Conservation (phyloP, 2,113 vertebrate species). For the Malurus melanocephalus region DNA sequence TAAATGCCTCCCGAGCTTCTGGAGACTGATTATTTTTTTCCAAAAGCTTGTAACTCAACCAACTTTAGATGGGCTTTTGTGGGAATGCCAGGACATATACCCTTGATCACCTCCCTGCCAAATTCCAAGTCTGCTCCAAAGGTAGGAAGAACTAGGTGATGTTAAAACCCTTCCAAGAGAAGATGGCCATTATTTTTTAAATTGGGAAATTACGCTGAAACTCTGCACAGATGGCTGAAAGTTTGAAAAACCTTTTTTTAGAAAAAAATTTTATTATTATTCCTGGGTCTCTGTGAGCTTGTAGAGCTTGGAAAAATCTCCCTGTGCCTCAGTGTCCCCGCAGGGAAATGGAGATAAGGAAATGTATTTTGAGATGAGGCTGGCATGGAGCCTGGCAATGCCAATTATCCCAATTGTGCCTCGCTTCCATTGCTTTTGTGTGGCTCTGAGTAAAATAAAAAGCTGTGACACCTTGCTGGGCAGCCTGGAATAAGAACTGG, state of each 20-base stretch:
- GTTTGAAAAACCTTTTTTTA: constrained; percentile 9
- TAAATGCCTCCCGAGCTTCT: constrained; percentile 50
- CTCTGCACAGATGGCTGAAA: constrained; percentile 50
- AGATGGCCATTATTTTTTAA: constrained; percentile 26
- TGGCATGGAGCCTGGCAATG: not conserved
- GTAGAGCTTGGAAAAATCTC: constrained; percentile 2
- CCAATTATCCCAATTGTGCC: not conserved
- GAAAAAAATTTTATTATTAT: not conserved
- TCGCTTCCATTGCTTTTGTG: not conserved
- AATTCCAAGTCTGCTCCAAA: constrained; percentile 38
- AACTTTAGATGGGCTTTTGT: constrained; percentile 55
- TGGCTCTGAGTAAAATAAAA: not conserved
- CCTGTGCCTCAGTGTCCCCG: not conserved
- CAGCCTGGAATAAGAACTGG: not conserved
- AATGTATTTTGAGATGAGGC: not conserved
- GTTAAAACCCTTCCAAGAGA: constrained; percentile 48
- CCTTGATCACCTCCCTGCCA: constrained; percentile 33
- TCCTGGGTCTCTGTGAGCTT: not conserved
- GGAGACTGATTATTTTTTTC: constrained; percentile 22
- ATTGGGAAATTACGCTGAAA: constrained; percentile 13
- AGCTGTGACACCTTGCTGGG: not conserved
- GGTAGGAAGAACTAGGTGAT: not conserved
- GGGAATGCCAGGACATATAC: constrained; percentile 46
- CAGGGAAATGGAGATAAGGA: constrained; percentile 37
- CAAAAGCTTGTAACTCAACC: constrained; percentile 61